These are phyloP conservation scores for Eumerus sabulonum DNA, from an alignment of 2,888 invertebrate genomes.

Conservation along the genomic window DNA sequence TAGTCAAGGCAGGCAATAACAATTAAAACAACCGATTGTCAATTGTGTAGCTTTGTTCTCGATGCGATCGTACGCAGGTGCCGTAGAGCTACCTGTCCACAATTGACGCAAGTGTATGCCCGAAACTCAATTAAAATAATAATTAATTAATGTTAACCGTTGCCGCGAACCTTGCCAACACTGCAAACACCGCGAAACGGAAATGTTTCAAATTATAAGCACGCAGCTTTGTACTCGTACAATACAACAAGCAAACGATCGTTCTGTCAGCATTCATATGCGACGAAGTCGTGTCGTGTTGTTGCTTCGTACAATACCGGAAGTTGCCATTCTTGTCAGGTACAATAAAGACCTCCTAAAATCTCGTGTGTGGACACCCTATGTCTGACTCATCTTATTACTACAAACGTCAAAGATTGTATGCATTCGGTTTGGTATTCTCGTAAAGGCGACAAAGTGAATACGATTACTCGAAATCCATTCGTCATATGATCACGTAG, in stretches of 20 bases:
- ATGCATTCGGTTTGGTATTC: constrained; percentile 1
- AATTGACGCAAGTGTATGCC: constrained; percentile 67
- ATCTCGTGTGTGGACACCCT: constrained; percentile 64
- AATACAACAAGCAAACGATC: constrained; percentile 54
- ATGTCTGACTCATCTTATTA: constrained; percentile 48
- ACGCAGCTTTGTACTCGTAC: constrained; percentile 39
- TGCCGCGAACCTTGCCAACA: too few relatives aligned
- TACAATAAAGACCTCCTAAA: constrained; percentile 54
- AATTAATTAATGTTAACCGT: constrained; percentile 69
- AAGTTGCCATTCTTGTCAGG: constrained; percentile 70
- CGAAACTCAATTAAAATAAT: constrained; percentile 68
- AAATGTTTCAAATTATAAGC: constrained; percentile 68
- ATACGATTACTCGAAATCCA: constrained; percentile 48
- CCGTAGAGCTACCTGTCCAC: constrained; percentile 63
- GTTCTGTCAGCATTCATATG: constrained; percentile 29
- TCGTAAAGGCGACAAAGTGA: constrained; percentile 28
- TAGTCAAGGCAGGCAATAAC: constrained; percentile 63
- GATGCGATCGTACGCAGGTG: constrained; percentile 58
- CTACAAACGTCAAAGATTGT: constrained; percentile 44
- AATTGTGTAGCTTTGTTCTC: constrained; percentile 63
- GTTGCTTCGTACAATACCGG: constrained; percentile 67
- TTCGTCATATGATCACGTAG: constrained; percentile 63
- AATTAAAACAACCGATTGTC: constrained; percentile 53
- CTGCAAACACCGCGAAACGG: constrained; percentile 64
- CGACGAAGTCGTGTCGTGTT: constrained; percentile 27